phyloP scores from a whole-genome alignment of 2,797 vertebrate genomes.

The Huso huso region DNA sequence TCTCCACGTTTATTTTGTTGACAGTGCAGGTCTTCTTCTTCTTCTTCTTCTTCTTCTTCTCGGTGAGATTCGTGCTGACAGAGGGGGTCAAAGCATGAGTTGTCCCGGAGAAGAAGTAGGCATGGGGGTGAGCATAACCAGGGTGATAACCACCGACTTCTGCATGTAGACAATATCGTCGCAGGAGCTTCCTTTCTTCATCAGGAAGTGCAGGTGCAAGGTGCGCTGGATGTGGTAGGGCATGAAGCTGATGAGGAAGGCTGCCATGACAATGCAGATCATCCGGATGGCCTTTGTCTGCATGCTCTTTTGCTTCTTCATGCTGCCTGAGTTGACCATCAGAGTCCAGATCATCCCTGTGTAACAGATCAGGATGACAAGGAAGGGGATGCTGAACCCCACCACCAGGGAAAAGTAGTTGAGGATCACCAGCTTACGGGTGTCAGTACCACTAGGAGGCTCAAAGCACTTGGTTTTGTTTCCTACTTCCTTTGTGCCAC shows the following conservation, averaged over 20 bases:
- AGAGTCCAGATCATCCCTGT: constrained; percentile 72
- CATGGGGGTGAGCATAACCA: no score
- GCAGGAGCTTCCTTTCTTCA: constrained; percentile 36
- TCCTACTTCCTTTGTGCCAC: constrained; percentile 31
- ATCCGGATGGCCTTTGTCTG: constrained; percentile 75
- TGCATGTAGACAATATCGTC: constrained; percentile 62
- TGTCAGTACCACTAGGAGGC: constrained; percentile 44
- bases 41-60: no score
- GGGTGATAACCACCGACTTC: constrained; percentile 81
- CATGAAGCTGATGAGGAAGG: constrained; percentile 83
- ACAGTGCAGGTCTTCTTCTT: no score
- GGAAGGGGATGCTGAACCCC: constrained; percentile 80
- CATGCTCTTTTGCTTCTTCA: constrained; percentile 52
- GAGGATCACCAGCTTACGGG: constrained; percentile 47
- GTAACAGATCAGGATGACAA: constrained; percentile 78
- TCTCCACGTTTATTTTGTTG: no score
- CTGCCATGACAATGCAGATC: constrained; percentile 77
- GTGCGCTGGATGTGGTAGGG: constrained; percentile 88
- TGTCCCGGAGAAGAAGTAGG: no score
- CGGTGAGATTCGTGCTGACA: neutral
- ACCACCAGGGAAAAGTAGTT: constrained; percentile 73
- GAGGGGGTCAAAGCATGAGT: constrained; percentile 87
- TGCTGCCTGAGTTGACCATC: constrained; percentile 47
- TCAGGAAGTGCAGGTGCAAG: constrained; percentile 64
- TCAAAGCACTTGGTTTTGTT: constrained; percentile 91